Conservation (phyloP, 2,888 invertebrate genomes). For the Acrobeloides nanus region DNA sequence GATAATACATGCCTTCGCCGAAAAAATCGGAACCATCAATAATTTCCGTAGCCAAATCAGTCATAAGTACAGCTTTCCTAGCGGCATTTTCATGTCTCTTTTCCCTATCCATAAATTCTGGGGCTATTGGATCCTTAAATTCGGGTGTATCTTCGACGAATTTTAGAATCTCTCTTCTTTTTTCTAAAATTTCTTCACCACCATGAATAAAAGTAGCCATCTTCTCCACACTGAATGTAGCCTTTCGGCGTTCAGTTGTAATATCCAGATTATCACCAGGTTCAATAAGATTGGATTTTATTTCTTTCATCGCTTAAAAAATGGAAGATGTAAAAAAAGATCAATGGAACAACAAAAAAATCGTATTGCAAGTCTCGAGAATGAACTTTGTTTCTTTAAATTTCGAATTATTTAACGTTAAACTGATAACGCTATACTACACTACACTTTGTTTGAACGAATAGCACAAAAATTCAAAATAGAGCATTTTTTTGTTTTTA, state of each 20-base stretch:
- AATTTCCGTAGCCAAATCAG: slow-evolving; percentile 37
- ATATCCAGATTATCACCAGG: slow-evolving; percentile 44
- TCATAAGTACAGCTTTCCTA: slow-evolving; percentile 35
- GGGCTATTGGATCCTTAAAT: slow-evolving; percentile 47
- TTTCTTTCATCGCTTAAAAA: slow-evolving; percentile 5
- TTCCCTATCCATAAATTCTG: slow-evolving; percentile 53
- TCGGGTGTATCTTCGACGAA: slow-evolving; percentile 51
- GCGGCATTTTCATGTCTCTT: slow-evolving; percentile 40
- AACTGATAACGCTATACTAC: not conserved
- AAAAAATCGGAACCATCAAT: slow-evolving; percentile 49
- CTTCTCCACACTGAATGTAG: slow-evolving; percentile 31
- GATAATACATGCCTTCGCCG: slow-evolving; percentile 50
- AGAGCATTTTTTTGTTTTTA: too few relatives aligned
- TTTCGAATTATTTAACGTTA: not conserved
- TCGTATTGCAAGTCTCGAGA: too few relatives aligned
- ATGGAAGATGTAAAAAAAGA: not conserved
- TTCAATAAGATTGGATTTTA: slow-evolving; percentile 24
- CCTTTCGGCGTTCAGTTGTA: slow-evolving; percentile 31
- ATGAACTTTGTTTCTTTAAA: too few relatives aligned
- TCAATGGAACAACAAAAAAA: not conserved
- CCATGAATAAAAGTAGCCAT: slow-evolving; percentile 41
- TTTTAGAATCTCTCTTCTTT: slow-evolving; percentile 41
- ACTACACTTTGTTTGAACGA: too few relatives aligned
- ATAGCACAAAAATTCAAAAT: too few relatives aligned
- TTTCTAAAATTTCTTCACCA: slow-evolving; percentile 31